Base-by-base conservation (phyloP, 1,140 invertebrate genomes). In the Aphaenogaster ashmeadi region DNA sequence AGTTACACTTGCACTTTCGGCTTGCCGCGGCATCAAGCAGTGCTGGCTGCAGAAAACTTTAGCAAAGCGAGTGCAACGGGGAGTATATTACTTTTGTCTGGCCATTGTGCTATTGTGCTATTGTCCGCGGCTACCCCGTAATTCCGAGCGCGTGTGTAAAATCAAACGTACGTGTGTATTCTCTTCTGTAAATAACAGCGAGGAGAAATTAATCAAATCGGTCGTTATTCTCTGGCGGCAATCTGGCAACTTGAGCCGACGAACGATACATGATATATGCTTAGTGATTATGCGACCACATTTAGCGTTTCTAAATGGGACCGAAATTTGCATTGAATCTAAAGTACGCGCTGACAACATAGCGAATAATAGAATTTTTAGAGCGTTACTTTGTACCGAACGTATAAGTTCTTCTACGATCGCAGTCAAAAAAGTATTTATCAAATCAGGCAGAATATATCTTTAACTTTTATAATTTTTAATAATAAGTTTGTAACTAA, bases 1-100 rank as follows among this genome's bases (percentile, higher is more conserved):
- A 87, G 88, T 87, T 89, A 80, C 79, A 90, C 86, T 89, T 90
- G 86, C 88, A 80, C 88, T 90, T 90, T 90, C 89, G 27, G 50
- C 69, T 66, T 15, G 66, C 15, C n/a, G 66, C 58, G 80, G 41
- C 80, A 38, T 62, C 44, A 41, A 36, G 58, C 74, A 54, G 21
- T 44, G 58, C 36, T 52, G 21, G 58, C 44, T 66, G 21, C 41
- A 47, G n/a, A 58, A 38, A 38, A 21, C 47, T 47, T 6, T 27
- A 56, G 13, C 27, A 74, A 74, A 60, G 21, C n/a, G 13, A n/a
- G 13, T n/a, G 15, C 33, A 27, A 58, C 27, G 33, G 41, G 18
- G 27, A 58, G 27, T 47, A 47, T 74, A 47, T 74, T 58, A 56
- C 13, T 56, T 33, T 71, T 33, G 7, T 15, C 21, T 8, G n/a